Evolutionary conservation across 2,888 invertebrate genomes (phyloP), one percentile per base, ranked within the genome.

Genomic region (Eilema depressum): DNA sequence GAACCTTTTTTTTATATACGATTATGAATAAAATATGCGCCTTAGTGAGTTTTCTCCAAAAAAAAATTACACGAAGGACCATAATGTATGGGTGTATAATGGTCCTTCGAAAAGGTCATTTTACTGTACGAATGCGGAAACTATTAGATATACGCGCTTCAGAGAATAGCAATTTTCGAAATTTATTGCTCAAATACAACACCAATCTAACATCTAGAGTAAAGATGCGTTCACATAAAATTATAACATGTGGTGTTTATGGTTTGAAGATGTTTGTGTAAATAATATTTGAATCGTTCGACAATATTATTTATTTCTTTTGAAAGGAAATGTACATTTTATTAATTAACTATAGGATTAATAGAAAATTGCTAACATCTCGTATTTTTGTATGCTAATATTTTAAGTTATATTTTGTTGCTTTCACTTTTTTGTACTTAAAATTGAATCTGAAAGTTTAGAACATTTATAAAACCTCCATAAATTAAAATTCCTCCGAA

Each of bases 121-220:
- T 67, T 63, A 67, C 63, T 67, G 66, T 60, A 65, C 33, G 53
- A 63, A 63, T 67, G n/a, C 14, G 0, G 17, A 63, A 30, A 28
- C 47, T 30, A 25, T 33, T 61, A 68, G 33, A 63, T 68, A 70
- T 65, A 74, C 47, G 75, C 74, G 83, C 78, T 78, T 83, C 28
- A 68, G 59, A 47, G 59, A 61, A 73, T 75, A 75, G 82, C 85
- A 84, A 84, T 80, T 75, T n/a, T 81, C 60, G 57, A 41, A 75
- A 80, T 77, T 68, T 75, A 81, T 81, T 86, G 86, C 85, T 86
- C 86, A 86, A 86, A 75, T n/a, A 69, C 59, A 59, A 80, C 78
- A 76, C 74, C 73, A 75, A 76, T 41, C 12, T 67, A 53, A 33
- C 23, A 41, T 23, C 28, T 59, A 41, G 10, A 25, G 64, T 68